phyloP scores from a whole-genome alignment of 2,113 vertebrate genomes.

The Centropristis striata region DNA sequence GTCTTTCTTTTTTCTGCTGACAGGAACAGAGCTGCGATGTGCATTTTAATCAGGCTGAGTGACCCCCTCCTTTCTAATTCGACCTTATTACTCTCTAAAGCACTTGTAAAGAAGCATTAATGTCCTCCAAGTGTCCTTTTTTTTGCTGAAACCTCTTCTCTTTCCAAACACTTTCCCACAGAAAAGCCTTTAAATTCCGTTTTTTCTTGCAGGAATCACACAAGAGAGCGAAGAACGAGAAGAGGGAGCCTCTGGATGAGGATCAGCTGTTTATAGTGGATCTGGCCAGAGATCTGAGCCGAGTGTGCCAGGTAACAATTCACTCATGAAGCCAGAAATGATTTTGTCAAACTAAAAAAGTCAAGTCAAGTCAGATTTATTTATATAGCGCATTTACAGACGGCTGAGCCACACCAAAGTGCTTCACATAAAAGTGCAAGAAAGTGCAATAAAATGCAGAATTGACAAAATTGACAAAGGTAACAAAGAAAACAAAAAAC shows the following conservation, averaged over 20 bases:
- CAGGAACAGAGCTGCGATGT: constrained; percentile 42
- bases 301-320: constrained; percentile 83
- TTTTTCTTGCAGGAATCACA: constrained; percentile 78
- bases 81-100: constrained; percentile 47
- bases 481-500: no score
- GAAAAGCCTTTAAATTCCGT: not conserved
- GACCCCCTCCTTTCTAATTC: constrained; percentile 31
- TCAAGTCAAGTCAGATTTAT: no score
- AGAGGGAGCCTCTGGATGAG: constrained; percentile 80
- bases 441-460: no score
- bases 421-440: no score
- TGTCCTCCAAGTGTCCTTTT: constrained; percentile 20
- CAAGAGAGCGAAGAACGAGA: constrained; percentile 76
- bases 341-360: not conserved
- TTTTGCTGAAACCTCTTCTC: not conserved
- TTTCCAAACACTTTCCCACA: not conserved
- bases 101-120: constrained; percentile 29
- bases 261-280: constrained; percentile 84
- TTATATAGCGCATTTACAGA: no score
- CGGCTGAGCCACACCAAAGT: no score
- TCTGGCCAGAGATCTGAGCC: constrained; percentile 81
- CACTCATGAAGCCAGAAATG: not conserved
- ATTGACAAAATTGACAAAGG: no score
- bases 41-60: constrained; percentile 68
- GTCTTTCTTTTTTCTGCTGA: constrained; percentile 52